Evolutionary conservation across 2,797 vertebrate species (phyloP).

Genomic region (Acanthurus lineatus): DNA sequence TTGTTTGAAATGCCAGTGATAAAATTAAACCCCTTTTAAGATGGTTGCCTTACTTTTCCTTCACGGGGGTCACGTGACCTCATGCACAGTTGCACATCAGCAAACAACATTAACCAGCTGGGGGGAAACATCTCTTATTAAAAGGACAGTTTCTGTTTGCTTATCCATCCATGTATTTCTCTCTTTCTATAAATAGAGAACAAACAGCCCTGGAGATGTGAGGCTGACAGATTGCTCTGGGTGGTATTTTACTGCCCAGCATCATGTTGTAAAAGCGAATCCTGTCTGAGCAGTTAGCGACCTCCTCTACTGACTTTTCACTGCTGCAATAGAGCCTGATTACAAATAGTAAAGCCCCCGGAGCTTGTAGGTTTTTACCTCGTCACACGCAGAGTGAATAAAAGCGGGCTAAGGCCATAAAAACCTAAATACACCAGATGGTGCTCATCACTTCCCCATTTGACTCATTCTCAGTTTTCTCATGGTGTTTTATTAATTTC

Average conservation of each 20-base stretch:
- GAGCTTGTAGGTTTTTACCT: slow-evolving; percentile 19
- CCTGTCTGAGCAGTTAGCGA: slow-evolving; percentile 65
- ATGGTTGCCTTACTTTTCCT: slow-evolving; percentile 16
- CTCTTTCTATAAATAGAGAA: slow-evolving; percentile 54
- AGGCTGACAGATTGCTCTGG: slow-evolving; percentile 46
- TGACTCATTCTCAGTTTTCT: slow-evolving; percentile 36
- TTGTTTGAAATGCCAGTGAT: slow-evolving; percentile 55
- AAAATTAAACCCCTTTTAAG: slow-evolving; percentile 62
- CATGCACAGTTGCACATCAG: slow-evolving; percentile 8
- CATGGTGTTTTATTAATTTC: slow-evolving; percentile 65
- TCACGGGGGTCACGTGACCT: not conserved
- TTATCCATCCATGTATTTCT: slow-evolving; percentile 51
- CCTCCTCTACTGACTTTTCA: slow-evolving; percentile 43
- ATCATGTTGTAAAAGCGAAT: slow-evolving; percentile 66
- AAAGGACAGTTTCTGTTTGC: slow-evolving; percentile 49
- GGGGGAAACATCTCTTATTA: slow-evolving; percentile 15
- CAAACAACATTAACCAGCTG: slow-evolving; percentile 45
- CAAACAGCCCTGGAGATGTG: slow-evolving; percentile 47
- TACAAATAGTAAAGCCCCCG: slow-evolving; percentile 29
- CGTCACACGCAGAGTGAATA: slow-evolving; percentile 24
- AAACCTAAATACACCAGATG: slow-evolving; percentile 69
- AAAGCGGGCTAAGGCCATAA: slow-evolving; percentile 32
- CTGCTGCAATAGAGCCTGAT: slow-evolving; percentile 32
- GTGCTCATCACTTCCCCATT: slow-evolving; percentile 72
- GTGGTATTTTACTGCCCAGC: slow-evolving; percentile 68